These are phyloP conservation scores for Coboldia fuscipes DNA, from an alignment of 1,140 invertebrate species.

Conservation along the genomic window DNA sequence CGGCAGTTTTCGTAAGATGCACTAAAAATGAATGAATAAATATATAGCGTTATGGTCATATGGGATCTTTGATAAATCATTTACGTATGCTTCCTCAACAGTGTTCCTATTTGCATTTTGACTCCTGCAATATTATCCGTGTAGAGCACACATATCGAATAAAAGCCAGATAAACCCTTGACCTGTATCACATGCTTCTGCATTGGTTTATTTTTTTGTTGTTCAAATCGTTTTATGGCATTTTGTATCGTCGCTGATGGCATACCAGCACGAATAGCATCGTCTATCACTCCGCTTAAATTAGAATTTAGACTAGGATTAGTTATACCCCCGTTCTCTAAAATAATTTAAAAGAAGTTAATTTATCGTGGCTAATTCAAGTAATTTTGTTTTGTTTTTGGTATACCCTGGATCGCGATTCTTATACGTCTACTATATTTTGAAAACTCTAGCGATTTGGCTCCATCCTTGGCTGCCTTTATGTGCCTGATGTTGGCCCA, in stretches of 20 bases:
- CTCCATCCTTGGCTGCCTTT: constrained; percentile 35
- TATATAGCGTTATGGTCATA: background rate
- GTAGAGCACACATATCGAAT: constrained; percentile 13
- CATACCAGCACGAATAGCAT: constrained; percentile 34
- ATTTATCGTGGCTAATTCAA: background rate
- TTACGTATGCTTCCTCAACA: constrained; percentile 26
- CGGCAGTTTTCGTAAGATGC: constrained; percentile 11
- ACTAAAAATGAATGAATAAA: constrained; percentile 5
- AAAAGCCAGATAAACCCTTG: constrained; percentile 18
- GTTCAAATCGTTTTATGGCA: constrained; percentile 23
- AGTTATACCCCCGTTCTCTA: constrained; percentile 22
- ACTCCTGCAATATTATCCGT: constrained; percentile 12
- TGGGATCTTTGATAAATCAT: constrained; percentile 2
- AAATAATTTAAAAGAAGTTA: constrained; percentile 1
- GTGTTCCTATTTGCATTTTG: constrained; percentile 18
- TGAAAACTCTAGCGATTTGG: constrained; percentile 24
- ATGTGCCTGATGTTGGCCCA: constrained; percentile 49
- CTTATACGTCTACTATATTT: constrained; percentile 27
- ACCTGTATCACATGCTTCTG: constrained; percentile 18
- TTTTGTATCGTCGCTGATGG: constrained; percentile 31
- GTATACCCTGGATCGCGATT: constrained; percentile 28
- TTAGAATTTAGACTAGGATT: constrained; percentile 32
- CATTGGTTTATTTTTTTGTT: constrained; percentile 12
- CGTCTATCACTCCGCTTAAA: constrained; percentile 29
- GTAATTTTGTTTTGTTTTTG: background rate